Conservation (phyloP, 1,140 invertebrate species). For the Diachasmimorpha longicaudata region DNA sequence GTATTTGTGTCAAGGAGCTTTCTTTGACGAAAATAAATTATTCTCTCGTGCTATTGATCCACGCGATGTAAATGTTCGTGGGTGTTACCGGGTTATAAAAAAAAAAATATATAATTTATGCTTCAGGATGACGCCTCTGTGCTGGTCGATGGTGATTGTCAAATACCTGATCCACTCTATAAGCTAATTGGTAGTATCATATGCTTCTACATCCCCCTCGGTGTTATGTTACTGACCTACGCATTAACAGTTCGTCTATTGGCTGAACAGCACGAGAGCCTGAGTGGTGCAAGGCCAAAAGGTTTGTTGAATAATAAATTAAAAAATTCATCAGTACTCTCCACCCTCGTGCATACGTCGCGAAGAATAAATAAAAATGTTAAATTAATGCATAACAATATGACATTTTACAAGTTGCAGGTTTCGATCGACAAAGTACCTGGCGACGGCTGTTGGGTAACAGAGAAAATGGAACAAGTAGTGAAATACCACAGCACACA, state of each 20-base stretch:
- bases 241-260: conserved; percentile 86
- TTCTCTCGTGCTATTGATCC: background rate
- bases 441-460: conserved; percentile 68
- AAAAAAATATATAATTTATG: conserved; percentile 29
- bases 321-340: background rate
- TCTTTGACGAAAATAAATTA: background rate
- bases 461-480: conserved; percentile 44
- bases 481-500: conserved; percentile 70
- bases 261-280: conserved; percentile 76
- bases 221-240: conserved; percentile 94
- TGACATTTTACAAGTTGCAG: conserved; percentile 27
- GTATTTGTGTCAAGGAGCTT: background rate
- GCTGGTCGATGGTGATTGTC: conserved; percentile 79
- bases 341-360: background rate
- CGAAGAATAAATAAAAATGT: background rate
- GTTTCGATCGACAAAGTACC: conserved; percentile 68
- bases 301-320: conserved; percentile 65
- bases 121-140: conserved; percentile 80
- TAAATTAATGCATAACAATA: background rate
- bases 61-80: background rate
- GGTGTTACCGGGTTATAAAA: background rate
- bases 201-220: conserved; percentile 94
- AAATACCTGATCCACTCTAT: conserved; percentile 87
- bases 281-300: conserved; percentile 63
- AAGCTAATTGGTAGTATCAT: conserved; percentile 92